Percentiles rank a stretch among this genome's conserved stretches.
These are phyloP conservation scores for Ceyx margarethae DNA, from an alignment of 2,113 vertebrate genomes.

Conservation along the genomic window DNA sequence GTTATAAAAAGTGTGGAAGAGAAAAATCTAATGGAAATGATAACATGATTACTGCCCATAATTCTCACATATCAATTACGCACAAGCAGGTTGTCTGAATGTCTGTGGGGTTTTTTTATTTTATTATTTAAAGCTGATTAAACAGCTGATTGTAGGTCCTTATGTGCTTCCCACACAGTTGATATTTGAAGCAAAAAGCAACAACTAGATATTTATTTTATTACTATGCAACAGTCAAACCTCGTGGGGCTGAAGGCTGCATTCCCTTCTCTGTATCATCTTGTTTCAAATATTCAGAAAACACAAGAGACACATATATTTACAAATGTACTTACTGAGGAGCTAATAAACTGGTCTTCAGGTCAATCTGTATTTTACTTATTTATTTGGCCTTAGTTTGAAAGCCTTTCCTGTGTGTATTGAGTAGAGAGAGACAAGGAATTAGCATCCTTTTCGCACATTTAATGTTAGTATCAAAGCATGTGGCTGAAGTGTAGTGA, in stretches of 20 bases:
- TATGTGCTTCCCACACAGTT: background rate
- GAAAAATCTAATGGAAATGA: slow-evolving; percentile 51
- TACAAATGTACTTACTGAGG: slow-evolving; percentile 11
- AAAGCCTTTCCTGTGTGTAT: background rate
- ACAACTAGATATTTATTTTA: background rate
- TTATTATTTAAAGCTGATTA: slow-evolving; percentile 60
- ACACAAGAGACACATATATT: slow-evolving; percentile 14
- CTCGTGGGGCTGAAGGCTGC: background rate
- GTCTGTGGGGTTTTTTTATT: background rate
- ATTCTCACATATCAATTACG: slow-evolving; percentile 48
- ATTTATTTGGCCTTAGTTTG: slow-evolving; percentile 16
- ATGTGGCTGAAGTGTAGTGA: background rate
- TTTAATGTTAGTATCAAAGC: background rate
- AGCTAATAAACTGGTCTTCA: slow-evolving; percentile 31
- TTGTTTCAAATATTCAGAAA: slow-evolving; percentile 10
- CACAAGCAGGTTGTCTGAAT: slow-evolving; percentile 32
- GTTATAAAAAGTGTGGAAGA: slow-evolving; percentile 38
- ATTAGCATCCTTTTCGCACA: background rate
- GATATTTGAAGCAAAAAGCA: background rate
- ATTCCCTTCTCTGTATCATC: background rate
- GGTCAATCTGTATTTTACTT: slow-evolving; percentile 18
- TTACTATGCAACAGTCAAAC: background rate
- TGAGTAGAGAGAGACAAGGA: background rate
- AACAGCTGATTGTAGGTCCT: slow-evolving; percentile 44
- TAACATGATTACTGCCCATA: slow-evolving; percentile 65